phyloP scores from a whole-genome alignment of 2,797 vertebrate genomes.

The Cossypha heuglini region DNA sequence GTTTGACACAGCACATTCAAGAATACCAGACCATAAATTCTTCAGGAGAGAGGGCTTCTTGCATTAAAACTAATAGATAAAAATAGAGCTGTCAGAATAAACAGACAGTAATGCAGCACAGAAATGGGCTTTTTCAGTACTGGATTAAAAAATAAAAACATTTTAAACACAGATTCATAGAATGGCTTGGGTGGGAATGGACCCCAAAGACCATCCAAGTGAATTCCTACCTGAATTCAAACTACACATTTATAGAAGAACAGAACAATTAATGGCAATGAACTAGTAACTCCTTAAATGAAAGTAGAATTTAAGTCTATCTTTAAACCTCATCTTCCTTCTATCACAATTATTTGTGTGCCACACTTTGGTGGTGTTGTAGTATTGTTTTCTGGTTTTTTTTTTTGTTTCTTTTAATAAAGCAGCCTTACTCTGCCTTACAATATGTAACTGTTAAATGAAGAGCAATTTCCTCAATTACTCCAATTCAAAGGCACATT shows the following conservation, averaged over 20 bases:
- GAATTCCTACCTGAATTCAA: background rate
- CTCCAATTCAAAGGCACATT: background rate
- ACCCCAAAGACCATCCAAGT: background rate
- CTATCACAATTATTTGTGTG: background rate
- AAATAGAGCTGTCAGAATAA: background rate
- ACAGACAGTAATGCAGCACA: background rate
- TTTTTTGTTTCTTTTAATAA: background rate
- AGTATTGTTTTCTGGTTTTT: background rate
- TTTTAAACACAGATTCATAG: background rate
- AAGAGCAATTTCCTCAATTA: background rate
- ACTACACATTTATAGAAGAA: background rate
- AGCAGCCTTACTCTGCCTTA: background rate
- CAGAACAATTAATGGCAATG: background rate
- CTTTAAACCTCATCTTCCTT: background rate
- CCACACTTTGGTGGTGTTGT: background rate
- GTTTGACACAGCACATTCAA: slow-evolving; percentile 40
- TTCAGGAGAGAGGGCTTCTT: background rate
- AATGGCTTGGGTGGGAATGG: background rate
- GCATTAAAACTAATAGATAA: background rate
- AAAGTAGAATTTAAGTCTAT: background rate
- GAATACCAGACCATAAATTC: background rate
- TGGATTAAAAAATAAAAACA: background rate
- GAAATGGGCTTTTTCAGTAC: background rate
- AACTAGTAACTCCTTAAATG: background rate
- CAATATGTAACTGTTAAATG: background rate